Evolutionary conservation across 2,113 vertebrate genomes (phyloP), one percentile per base, ranked within the genome.

Genomic region (Nesogale talazaci): DNA sequence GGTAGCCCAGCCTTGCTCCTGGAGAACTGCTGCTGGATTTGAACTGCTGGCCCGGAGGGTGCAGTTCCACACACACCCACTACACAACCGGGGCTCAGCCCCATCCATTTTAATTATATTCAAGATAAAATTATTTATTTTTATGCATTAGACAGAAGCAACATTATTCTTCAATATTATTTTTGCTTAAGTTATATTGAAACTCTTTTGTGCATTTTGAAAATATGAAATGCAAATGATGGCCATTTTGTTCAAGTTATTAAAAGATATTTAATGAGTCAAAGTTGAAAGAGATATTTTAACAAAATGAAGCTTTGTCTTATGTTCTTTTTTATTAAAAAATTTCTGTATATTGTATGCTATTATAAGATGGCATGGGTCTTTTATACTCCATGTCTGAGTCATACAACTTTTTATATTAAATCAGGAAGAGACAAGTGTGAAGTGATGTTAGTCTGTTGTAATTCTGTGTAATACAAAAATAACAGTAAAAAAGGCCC

Each of bases 351-450:
- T 88, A 6, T 80, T 84, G 40, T 40, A 88, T 61, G 46, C 76
- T 83, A 1, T 19, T 90, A 1, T 65, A 89, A 92, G 86, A 78
- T 84, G 92, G 67, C 93, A 65, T 56, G 74, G 74, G 8, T 88
- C 40, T 52, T 38, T 91, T 52, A 1, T 87, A 57, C 22, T 10
- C 56, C 20, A 90, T 95, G 63, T 95, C 56, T 95, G 56, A 76
- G 40, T 57, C 74, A 92, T 86, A 80, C 81, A 94, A 12, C 17
- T 92, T n/a, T 96, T 96, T 94, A 91, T 20, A 78, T 87, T 94
- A 95, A 96, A 86, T 74, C 46, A 25, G 29, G 94, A 96, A 94
- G 42, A 88, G 15, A 92, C 74, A 67, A 61, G 56, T 0, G 88
- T 86, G 96, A 88, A 90, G 78, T 69, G 96, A 88, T 90, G 78